Base-by-base conservation (phyloP, 2,888 invertebrate genomes). In the Hermaeophaga mercurialis region DNA sequence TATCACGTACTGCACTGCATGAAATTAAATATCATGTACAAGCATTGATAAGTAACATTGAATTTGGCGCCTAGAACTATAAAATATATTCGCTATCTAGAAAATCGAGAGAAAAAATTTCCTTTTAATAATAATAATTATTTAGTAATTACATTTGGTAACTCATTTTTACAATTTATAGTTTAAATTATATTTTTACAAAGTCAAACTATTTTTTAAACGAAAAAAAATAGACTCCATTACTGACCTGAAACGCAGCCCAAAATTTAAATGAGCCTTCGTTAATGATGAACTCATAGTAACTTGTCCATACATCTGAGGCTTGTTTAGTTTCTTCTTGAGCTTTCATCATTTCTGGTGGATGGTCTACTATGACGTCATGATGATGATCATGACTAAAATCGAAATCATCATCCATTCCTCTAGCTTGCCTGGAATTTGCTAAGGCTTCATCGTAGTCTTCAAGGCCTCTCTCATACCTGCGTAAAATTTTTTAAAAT, bases 241-340 rank as follows among this genome's bases (percentile, higher is more conserved):
- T n/a, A 50, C 24, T 76, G 76, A 90, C 91, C 83, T 92, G 91
- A 75, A 92, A 92, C 6, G 82, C 89, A 26, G 91, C 90, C 91
- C 91, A 92, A 78, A 92, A 92, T 74, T 92, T 92, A 78, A 91
- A 92, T 12, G 91, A 91, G 1, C 91, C 91, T 74, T 92, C 92
- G 69, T 90, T 92, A 71, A 92, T 91, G 64, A 91, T 82, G 78
- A 92, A 92, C 76, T 92, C 91, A 72, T 91, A 91, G 77, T 92
- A 92, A 0, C 89, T 88, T 26, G 85, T 86, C 84, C 90, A 88
- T 46, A 89, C 88, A 74, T 90, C 90, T 19, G 81, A 80, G 75
- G 85, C 85, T 9, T 83, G 80, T 70, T 85, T 83, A 36, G 78
- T 74, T 76, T 85, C 80, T 54, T 69, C 69, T 22, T 59, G 59